Evolutionary conservation across 2,113 vertebrate species (phyloP).

Genomic region (Bambusicola thoracicus): DNA sequence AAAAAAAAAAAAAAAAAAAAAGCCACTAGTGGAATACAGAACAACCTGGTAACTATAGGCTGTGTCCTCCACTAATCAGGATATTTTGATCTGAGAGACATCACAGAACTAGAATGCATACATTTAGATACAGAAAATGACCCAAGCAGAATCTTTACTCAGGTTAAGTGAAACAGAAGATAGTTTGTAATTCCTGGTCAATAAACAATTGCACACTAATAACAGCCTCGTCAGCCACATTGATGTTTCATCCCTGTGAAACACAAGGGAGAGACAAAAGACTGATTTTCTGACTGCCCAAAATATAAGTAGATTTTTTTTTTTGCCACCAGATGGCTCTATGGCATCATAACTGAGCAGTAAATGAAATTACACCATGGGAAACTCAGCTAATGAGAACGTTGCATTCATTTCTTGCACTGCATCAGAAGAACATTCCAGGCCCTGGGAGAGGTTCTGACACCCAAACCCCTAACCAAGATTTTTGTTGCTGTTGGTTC

Average conservation of each 20-base stretch:
- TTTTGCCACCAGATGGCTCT: slow-evolving; percentile 7
- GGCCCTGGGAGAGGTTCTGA: slow-evolving; percentile 9
- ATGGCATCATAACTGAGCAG: background rate
- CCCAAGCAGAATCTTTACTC: background rate
- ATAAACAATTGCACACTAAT: background rate
- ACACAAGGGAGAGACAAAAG: background rate
- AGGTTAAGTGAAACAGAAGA: background rate
- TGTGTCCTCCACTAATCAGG: background rate
- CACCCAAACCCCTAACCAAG: slow-evolving; percentile 28
- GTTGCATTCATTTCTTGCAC: background rate
- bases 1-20: too few relatives aligned
- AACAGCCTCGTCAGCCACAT: background rate
- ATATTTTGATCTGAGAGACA: background rate
- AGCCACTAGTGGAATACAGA: background rate
- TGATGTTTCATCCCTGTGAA: background rate
- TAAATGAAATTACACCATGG: slow-evolving; percentile 32
- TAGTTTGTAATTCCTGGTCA: background rate
- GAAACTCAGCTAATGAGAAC: background rate
- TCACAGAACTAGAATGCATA: background rate
- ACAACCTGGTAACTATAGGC: background rate
- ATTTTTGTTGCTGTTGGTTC: too few relatives aligned
- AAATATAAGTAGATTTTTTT: background rate
- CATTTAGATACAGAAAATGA: background rate
- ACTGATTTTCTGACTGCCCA: background rate
- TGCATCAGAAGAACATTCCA: background rate